Conservation (phyloP, 2,113 vertebrate genomes). For the Corynorhinus townsendii region DNA sequence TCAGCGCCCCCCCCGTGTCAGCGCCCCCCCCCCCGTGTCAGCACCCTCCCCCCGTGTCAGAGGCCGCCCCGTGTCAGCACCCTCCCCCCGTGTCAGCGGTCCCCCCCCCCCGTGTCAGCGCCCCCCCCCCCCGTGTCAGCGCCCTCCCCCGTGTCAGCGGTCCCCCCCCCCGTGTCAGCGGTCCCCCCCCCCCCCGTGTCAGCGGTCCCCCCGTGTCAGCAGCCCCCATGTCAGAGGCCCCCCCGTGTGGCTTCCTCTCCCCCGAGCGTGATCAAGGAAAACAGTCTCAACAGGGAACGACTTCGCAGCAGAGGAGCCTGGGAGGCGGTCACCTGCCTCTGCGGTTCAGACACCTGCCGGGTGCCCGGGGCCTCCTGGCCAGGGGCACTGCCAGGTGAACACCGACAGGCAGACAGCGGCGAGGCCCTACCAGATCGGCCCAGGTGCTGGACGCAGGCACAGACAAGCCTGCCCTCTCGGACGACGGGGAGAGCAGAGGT, state of each 20-base stretch:
- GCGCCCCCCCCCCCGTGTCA: no score
- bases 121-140: no score
- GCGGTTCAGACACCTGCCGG: no score
- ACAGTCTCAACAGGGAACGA: slow-evolving; percentile 27
- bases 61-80: not conserved
- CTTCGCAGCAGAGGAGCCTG: slow-evolving; percentile 62
- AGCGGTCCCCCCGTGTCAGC: not conserved
- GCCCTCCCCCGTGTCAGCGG: not conserved
- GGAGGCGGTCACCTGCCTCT: slow-evolving; percentile 52
- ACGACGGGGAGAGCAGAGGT: not conserved
- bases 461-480: not conserved
- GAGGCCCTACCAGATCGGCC: not conserved
- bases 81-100: not conserved
- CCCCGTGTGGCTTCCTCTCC: slow-evolving; percentile 2
- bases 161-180: not conserved
- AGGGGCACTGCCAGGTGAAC: not conserved
- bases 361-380: not conserved
- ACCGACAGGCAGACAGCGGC: not conserved
- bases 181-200: no score
- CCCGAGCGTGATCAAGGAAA: slow-evolving; percentile 55
- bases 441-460: not conserved
- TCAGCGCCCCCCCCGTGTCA: not conserved
- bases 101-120: not conserved
- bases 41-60: no score
- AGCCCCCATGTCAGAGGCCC: not conserved